These are phyloP conservation scores for Crotalus horridus DNA, from an alignment of 2,113 vertebrate genomes.

Conservation along the genomic window DNA sequence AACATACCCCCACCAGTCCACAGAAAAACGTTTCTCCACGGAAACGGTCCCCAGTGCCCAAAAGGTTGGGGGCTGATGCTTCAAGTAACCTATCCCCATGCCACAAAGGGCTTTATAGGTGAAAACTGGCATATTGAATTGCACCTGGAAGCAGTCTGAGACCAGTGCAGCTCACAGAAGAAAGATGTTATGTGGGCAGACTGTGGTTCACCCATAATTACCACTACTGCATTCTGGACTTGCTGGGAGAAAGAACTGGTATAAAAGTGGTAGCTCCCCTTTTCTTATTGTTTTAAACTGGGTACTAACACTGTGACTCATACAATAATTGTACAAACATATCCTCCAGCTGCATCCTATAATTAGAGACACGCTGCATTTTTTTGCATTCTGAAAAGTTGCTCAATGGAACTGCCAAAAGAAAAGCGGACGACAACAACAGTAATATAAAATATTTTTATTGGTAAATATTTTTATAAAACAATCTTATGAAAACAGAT, in stretches of 20 bases:
- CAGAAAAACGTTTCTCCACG: too few species aligned
- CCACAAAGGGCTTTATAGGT: not conserved
- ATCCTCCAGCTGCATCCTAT: not conserved
- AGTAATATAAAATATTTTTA: slow-evolving; percentile 45
- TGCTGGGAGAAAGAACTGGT: not conserved
- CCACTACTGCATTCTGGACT: not conserved
- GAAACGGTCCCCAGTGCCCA: too few species aligned
- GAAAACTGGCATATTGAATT: not conserved
- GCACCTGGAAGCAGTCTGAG: not conserved
- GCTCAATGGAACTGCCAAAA: not conserved
- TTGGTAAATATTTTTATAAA: slow-evolving; percentile 26
- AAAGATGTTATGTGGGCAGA: not conserved
- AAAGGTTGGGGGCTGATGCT: too few species aligned
- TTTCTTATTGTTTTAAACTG: not conserved
- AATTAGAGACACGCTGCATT: not conserved
- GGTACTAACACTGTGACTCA: not conserved
- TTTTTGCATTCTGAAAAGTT: not conserved
- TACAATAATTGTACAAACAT: not conserved
- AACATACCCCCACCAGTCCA: too few species aligned
- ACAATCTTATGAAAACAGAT: slow-evolving; percentile 8
- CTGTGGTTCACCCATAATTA: not conserved
- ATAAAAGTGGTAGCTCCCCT: not conserved
- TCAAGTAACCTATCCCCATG: not conserved
- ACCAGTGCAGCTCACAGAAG: not conserved
- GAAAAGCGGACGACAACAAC: not conserved